A percentile compares a stretch with the other conserved stretches of the same genome.
Conservation (phyloP, 2,888 invertebrate genomes). For the Lamellibrachia columna region DNA sequence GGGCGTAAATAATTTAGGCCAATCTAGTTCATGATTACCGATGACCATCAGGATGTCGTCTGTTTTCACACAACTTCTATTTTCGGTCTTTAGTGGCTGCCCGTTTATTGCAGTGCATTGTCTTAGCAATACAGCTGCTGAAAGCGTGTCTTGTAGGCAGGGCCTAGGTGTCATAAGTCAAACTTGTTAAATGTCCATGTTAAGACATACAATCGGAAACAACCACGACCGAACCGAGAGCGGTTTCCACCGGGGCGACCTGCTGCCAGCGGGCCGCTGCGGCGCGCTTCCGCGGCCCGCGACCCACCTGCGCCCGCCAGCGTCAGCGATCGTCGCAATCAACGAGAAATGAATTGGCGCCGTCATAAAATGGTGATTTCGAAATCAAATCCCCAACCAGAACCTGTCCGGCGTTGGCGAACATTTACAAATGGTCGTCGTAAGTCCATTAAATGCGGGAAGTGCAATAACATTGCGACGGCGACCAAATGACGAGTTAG, state of each 20-base stretch:
- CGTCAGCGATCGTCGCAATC: neutral
- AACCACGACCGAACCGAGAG: neutral
- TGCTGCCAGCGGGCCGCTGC: neutral
- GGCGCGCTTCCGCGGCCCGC: neutral
- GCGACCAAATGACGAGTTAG: neutral
- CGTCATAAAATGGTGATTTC: constrained; percentile 10
- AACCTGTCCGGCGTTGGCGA: neutral
- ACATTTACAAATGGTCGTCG: constrained; percentile 7
- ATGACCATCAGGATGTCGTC: too few species aligned
- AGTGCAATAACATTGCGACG: neutral
- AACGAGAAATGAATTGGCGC: neutral
- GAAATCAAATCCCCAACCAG: neutral
- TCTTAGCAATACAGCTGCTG: neutral
- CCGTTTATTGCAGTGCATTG: neutral
- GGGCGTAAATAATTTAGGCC: too few species aligned
- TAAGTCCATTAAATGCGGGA: constrained; percentile 7
- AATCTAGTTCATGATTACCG: too few species aligned
- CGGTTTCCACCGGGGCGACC: neutral
- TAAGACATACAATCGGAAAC: neutral
- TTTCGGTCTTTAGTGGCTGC: neutral
- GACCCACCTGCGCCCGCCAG: neutral
- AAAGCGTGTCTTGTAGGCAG: neutral
- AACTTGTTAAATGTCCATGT: neutral
- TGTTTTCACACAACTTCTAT: neutral
- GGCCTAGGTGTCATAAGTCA: neutral